These are phyloP conservation scores for Chrysolina haemoptera DNA, from an alignment of 2,888 invertebrate species.

Conservation along the genomic window DNA sequence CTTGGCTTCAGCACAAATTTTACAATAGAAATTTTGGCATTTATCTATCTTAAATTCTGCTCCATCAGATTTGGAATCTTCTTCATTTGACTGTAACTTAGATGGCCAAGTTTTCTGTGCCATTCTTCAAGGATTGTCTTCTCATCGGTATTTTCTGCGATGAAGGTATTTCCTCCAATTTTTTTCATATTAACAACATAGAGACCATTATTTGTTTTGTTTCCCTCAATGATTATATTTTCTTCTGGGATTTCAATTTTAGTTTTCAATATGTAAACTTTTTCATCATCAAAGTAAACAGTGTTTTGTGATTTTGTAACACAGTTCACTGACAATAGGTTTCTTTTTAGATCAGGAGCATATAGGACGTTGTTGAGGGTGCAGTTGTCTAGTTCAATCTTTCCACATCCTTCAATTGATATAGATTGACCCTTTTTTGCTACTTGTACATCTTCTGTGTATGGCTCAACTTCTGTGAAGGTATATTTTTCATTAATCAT, in stretches of 20 bases:
- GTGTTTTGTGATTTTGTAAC: slow-evolving; percentile 3
- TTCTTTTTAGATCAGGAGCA: not conserved
- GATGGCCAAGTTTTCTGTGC: not conserved
- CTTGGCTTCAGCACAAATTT: slow-evolving; percentile 1
- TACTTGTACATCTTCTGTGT: not conserved
- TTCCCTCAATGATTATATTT: not conserved
- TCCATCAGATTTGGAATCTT: not conserved
- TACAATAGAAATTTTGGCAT: slow-evolving; percentile 8
- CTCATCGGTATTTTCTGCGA: not conserved
- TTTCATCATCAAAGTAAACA: slow-evolving; percentile 17
- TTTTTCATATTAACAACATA: not conserved
- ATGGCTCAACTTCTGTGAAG: not conserved
- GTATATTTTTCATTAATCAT: not conserved
- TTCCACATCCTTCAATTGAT: not conserved
- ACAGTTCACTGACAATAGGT: not conserved
- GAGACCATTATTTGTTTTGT: not conserved
- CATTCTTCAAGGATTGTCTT: not conserved
- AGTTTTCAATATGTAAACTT: slow-evolving; percentile 1
- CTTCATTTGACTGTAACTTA: slow-evolving; percentile 1
- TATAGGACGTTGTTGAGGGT: not conserved
- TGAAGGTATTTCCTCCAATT: not conserved
- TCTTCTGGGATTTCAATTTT: not conserved
- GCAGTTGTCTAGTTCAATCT: not conserved
- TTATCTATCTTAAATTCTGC: not conserved
- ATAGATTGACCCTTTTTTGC: not conserved